These are phyloP conservation scores for Lasiommata megera DNA, from an alignment of 2,888 invertebrate species.

Conservation along the genomic window DNA sequence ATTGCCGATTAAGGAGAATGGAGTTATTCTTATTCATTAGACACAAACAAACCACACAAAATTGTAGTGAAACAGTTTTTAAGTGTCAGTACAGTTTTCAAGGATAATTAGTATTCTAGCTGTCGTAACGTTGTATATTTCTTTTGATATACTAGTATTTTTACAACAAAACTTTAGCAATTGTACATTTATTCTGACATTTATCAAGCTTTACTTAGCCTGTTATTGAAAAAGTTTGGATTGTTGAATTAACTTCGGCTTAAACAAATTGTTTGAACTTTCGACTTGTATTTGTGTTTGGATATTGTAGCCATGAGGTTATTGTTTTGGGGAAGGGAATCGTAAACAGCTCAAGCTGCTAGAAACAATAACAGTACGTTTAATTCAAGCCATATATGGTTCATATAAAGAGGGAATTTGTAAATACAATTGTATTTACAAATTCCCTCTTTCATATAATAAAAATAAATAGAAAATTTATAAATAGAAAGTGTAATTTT, in stretches of 20 bases:
- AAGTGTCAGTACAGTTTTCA: too few species aligned
- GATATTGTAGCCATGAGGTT: neutral
- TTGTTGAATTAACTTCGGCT: neutral
- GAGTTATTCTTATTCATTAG: too few species aligned
- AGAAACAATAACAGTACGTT: neutral
- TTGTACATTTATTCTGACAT: slow-evolving; percentile 1
- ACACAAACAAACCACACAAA: too few species aligned
- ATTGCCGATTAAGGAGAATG: too few species aligned
- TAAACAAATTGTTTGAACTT: neutral
- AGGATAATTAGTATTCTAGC: too few species aligned
- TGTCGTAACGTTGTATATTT: neutral
- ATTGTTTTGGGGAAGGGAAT: neutral
- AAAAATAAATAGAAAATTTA: too few species aligned
- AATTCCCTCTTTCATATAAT: too few species aligned
- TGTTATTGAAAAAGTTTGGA: slow-evolving; percentile 7
- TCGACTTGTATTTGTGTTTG: neutral
- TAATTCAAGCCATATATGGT: neutral
- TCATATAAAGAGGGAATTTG: neutral
- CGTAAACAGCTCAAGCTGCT: neutral
- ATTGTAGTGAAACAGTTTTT: too few species aligned
- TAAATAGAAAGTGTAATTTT: too few species aligned
- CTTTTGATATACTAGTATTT: neutral
- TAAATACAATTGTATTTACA: too few species aligned
- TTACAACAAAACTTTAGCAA: neutral
- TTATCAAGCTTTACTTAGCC: neutral